phyloP scores from a whole-genome alignment of 2,797 vertebrate genomes.

The Anolis apletophallus region DNA sequence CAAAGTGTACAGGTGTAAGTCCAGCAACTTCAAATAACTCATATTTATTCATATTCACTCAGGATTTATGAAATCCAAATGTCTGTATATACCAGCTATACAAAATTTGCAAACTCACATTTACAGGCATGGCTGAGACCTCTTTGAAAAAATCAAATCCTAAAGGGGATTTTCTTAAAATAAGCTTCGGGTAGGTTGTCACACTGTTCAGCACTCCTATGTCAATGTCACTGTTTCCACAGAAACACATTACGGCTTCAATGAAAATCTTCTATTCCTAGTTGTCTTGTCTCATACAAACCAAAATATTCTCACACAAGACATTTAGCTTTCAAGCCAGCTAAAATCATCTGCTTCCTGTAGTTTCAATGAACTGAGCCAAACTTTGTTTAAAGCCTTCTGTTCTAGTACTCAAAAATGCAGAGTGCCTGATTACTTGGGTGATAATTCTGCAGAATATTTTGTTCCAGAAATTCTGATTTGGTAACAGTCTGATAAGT shows the following conservation, averaged over 20 bases:
- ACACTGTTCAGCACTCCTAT: conserved; percentile 22
- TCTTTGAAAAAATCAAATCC: background rate
- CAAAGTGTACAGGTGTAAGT: conserved; percentile 2
- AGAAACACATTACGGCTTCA: conserved; percentile 29
- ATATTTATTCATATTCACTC: background rate
- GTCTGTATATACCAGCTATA: conserved; percentile 12
- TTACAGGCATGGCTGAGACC: background rate
- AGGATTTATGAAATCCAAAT: background rate
- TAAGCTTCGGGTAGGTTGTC: conserved; percentile 15
- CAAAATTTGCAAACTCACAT: conserved; percentile 19
- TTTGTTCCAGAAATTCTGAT: conserved; percentile 29
- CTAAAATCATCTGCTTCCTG: background rate
- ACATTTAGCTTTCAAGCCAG: conserved; percentile 17
- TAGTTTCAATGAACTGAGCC: conserved; percentile 37
- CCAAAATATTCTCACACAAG: background rate
- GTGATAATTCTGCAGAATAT: conserved; percentile 11
- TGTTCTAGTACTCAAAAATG: conserved; percentile 44
- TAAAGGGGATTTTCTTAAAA: conserved; percentile 23
- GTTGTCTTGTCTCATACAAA: conserved; percentile 13
- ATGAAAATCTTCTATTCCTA: conserved; percentile 25
- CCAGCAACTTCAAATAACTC: background rate
- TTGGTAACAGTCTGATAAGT: conserved; percentile 35
- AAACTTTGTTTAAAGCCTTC: conserved; percentile 31
- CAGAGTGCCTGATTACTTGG: conserved; percentile 2
- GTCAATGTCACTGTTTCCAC: conserved; percentile 36